Base-by-base conservation (phyloP, 1,140 invertebrate genomes). In the Rhizoglyphus robini region DNA sequence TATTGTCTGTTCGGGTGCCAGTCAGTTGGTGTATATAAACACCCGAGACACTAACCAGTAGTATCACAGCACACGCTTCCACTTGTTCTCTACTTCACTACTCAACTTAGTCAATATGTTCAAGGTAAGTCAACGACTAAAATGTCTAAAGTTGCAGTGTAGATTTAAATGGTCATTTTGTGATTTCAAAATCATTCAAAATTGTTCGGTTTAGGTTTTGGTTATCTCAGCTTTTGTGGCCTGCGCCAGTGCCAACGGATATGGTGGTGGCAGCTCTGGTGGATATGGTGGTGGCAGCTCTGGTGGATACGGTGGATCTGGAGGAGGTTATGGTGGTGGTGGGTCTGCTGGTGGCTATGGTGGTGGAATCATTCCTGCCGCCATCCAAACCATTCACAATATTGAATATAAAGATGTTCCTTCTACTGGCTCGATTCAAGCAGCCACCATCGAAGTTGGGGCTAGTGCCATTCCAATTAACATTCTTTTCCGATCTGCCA, bases 261-360 rank as follows among this genome's bases (percentile, higher is more conserved):
- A 27, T 31, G 5, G 13, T 38, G 18, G 34, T 31, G 25, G 34
- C 4, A 27, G 20, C 4, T 13, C 8, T 29, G 57, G 57, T 59
- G 57, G 57, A 63, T 8, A 61, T 58, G 61, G 61, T 31, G 38
- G 61, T 61, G 36, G 41, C 61, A 62, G 34, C 27, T 3, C 2
- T 3, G 36, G 60, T 29, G 41, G 41, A 46, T 25, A 54, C 18
- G 36, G 25, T 46, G 31, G 64, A 2, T 20, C 15, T 25, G 64
- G 64, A 29, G 61, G 60, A 3, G 27, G 49, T 13, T n/a, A 29
- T 66, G 65, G 65, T 27, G 65, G 65, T 65, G 54, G 54, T 67
- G 32, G 32, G 2, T 13, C 36, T n/a, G n/a, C 1, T 23, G 1
- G 25, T 3, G 38, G 54, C 8, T 18, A 41, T 11, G 65, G 31